Conservation (phyloP, 1,140 invertebrate genomes). For the Matsumurasca onukii region DNA sequence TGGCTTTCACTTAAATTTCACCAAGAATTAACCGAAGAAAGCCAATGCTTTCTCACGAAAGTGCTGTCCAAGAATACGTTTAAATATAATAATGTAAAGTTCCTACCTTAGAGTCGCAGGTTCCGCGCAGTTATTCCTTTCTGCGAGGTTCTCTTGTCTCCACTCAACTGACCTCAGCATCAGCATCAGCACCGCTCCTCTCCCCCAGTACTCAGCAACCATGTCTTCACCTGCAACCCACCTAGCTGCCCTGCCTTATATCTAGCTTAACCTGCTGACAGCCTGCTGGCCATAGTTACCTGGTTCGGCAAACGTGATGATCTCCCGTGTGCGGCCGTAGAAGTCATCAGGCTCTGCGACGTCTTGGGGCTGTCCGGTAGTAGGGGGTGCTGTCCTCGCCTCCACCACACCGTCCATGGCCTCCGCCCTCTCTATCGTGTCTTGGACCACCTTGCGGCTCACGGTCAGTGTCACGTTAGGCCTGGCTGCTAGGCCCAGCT, state of each 20-base stretch:
- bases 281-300: slow-evolving; percentile 57
- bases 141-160: neutral
- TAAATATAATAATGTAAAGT: too few species aligned
- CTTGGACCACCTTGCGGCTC: slow-evolving; percentile 62
- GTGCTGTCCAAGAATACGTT: too few species aligned
- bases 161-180: neutral
- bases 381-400: slow-evolving; percentile 42
- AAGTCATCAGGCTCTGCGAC: slow-evolving; percentile 66
- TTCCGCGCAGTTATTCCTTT: neutral
- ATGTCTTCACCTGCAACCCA: slow-evolving; percentile 1
- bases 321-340: slow-evolving; percentile 75
- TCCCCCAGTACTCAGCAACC: neutral
- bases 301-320: slow-evolving; percentile 78
- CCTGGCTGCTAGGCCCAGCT: slow-evolving; percentile 64
- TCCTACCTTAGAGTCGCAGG: neutral
- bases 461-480: slow-evolving; percentile 69
- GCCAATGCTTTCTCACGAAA: too few species aligned
- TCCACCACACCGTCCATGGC: slow-evolving; percentile 17
- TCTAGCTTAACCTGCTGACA: neutral
- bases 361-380: slow-evolving; percentile 39
- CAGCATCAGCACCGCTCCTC: neutral
- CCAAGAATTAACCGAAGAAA: too few species aligned
- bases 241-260: neutral
- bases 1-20: too few species aligned
- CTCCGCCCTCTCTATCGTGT: slow-evolving; percentile 66